phyloP scores from a whole-genome alignment of 2,797 vertebrate genomes.

The Sebastes trivittatus region DNA sequence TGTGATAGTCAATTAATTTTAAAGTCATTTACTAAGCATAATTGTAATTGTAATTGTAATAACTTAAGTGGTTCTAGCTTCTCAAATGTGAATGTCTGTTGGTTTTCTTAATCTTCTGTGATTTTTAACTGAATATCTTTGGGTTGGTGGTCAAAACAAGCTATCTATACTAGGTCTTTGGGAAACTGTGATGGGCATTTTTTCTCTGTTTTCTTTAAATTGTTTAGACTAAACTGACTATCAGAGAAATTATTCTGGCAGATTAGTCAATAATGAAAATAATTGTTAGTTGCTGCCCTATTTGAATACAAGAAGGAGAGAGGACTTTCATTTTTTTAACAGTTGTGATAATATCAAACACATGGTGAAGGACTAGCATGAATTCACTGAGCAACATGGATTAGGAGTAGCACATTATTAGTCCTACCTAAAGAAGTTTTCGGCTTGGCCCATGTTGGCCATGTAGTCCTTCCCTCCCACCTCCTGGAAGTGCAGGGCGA shows the following conservation, averaged over 20 bases:
- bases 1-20: not conserved
- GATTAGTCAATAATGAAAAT: not conserved
- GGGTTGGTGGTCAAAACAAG: not conserved
- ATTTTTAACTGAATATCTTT: not conserved
- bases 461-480: conserved; percentile 87
- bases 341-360: not conserved
- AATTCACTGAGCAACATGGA: not conserved
- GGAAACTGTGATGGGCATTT: too few relatives aligned
- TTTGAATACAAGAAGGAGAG: not conserved
- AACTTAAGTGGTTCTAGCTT: not conserved
- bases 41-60: too few relatives aligned
- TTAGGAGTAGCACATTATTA: not conserved
- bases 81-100: not conserved
- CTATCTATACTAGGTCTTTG: too few relatives aligned
- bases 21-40: not conserved
- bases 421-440: conserved; percentile 82
- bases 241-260: not conserved
- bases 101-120: not conserved
- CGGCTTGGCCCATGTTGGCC: conserved; percentile 81
- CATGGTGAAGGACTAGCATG: not conserved
- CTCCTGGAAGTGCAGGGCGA: conserved; percentile 88
- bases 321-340: not conserved
- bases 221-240: not conserved
- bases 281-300: not conserved
- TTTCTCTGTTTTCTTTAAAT: not conserved